Evolutionary conservation across 2,888 invertebrate species (phyloP), one percentile per base, ranked within the genome.

Genomic region (Craniophora ligustri): DNA sequence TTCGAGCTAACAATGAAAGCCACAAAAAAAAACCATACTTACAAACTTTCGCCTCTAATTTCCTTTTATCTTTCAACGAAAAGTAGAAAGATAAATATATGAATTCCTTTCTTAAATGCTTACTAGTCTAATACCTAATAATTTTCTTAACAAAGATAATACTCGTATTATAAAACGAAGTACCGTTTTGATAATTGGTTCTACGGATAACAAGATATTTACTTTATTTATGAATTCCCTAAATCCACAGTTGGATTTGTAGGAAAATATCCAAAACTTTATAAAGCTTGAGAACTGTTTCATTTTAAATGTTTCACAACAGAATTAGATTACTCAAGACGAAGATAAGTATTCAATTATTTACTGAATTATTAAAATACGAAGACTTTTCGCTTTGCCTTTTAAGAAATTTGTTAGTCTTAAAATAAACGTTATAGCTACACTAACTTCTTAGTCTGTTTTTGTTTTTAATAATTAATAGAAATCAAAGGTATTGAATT

Each of bases 281-380:
- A 13, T 32, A 30, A 57, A 49, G 28, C 32, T 65, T 32, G 23
- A 31, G n/a, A 48, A 55, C 34, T 39, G 35, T 42, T 57, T 38
- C 15, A 30, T 40, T 61, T 49, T 31, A 48, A 67, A 41, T 35
- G 54, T 14, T 48, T 61, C 32, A 48, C 26, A 28, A 31, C 31
- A 21, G 30, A 30, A 38, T 61, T 41, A 38, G 38, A 47, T 44
- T 49, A 26, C 31, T 30, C 28, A 34, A 39, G 15, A 41, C 35
- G 23, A 36, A 13, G 61, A 60, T 45, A 50, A 65, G 41, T 54
- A 38, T 47, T 70, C 3, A 42, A 58, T 51, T 54, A 47, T 50
- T 47, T 11, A 50, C 13, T 15, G 15, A 8, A 55, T 50, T 41
- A 54, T 39, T 42, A 15, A 10, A 45, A 30, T 31, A 8, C 40